Evolutionary conservation across 2,888 invertebrate genomes (phyloP).

Genomic region (Agrochola litura): DNA sequence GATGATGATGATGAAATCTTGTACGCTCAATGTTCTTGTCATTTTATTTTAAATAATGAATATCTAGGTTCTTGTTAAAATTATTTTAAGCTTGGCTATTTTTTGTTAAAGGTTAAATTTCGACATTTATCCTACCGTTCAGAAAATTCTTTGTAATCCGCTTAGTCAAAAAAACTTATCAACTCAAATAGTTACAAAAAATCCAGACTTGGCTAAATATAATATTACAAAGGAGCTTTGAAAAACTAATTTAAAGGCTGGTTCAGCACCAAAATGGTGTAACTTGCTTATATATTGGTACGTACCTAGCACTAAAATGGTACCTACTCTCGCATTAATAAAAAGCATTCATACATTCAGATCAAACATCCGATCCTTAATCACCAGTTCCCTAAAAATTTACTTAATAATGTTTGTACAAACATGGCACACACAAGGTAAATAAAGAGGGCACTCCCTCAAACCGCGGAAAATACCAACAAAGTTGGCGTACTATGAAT

Average conservation of each 20-base stretch:
- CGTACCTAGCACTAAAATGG: no score
- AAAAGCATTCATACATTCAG: not conserved
- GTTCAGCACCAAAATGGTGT: not conserved
- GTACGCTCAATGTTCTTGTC: not conserved
- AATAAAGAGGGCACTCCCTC: not conserved
- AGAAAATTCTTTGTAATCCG: not conserved
- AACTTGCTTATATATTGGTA: no score
- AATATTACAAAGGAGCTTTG: not conserved
- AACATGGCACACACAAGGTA: not conserved
- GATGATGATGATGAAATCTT: not conserved
- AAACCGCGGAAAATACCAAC: slow-evolving; percentile 6
- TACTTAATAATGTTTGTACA: not conserved
- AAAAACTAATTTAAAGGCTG: not conserved
- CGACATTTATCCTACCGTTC: not conserved
- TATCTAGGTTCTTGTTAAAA: not conserved
- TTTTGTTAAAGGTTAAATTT: not conserved
- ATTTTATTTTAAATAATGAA: not conserved
- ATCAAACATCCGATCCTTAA: not conserved
- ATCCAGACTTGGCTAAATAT: not conserved
- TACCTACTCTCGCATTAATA: no score
- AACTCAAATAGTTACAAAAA: not conserved
- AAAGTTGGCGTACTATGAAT: slow-evolving; percentile 22
- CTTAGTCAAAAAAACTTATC: not conserved
- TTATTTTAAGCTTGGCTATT: not conserved
- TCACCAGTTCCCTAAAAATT: slow-evolving; percentile 2